Evolutionary conservation across 2,113 vertebrate genomes (phyloP).

Genomic region (Dendrocopos noguchii): DNA sequence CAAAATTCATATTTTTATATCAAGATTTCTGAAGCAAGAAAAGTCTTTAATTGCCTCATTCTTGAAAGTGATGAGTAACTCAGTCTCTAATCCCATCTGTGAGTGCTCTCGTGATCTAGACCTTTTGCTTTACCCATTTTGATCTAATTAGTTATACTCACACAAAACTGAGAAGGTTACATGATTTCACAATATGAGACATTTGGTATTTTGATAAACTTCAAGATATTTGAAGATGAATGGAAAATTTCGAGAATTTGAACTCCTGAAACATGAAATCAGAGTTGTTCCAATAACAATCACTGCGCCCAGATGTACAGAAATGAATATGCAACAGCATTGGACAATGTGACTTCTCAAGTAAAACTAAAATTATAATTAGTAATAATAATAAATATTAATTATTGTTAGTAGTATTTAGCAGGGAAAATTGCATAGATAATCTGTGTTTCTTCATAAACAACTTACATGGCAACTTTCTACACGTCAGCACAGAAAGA

Average conservation of each 20-base stretch:
- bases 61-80: neutral
- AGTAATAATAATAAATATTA: neutral
- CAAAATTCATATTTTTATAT: neutral
- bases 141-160: neutral
- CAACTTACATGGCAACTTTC: neutral
- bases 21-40: neutral
- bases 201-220: neutral
- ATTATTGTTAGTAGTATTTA: neutral
- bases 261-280: neutral
- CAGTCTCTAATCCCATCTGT: neutral
- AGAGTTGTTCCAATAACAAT: neutral
- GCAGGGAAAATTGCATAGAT: neutral
- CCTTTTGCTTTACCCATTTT: neutral
- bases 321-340: neutral
- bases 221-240: neutral
- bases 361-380: neutral
- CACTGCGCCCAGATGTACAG: neutral
- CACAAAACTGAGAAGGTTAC: neutral
- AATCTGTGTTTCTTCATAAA: neutral
- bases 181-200: neutral
- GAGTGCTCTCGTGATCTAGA: neutral
- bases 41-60: neutral
- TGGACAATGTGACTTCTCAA: neutral
- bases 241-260: constrained; percentile 26
- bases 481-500: neutral